Percentiles rank a stretch among this genome's conserved stretches.
Evolutionary conservation across 2,888 invertebrate species (phyloP).

Genomic region (Rhogogaster chlorosoma): DNA sequence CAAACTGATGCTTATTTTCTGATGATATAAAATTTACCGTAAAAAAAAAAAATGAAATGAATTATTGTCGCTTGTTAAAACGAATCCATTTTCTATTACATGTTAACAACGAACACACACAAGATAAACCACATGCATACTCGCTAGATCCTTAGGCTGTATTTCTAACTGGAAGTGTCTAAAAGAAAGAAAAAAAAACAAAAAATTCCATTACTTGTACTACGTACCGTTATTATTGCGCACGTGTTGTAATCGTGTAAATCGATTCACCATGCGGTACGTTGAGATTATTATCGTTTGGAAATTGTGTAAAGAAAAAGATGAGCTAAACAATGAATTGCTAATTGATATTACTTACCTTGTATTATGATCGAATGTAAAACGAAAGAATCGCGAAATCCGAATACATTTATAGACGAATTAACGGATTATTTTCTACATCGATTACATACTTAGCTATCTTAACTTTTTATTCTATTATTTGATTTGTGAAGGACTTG

Average conservation of each 20-base stretch:
- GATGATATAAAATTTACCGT: slow-evolving; percentile 66
- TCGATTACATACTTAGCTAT: neutral
- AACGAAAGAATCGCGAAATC: neutral
- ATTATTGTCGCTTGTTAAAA: neutral
- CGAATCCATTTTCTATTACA: slow-evolving; percentile 48
- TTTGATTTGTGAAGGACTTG: neutral
- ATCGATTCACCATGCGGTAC: neutral
- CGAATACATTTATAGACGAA: too few relatives aligned
- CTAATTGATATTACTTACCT: neutral
- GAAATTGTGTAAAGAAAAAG: neutral
- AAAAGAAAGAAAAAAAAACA: slow-evolving; percentile 34
- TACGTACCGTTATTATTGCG: slow-evolving; percentile 51
- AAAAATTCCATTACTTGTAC: slow-evolving; percentile 45
- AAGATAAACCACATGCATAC: slow-evolving; percentile 35
- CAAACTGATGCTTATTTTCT: slow-evolving; percentile 72
- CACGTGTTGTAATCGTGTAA: neutral
- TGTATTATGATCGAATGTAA: neutral
- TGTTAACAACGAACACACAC: slow-evolving; percentile 70
- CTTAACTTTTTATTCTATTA: neutral
- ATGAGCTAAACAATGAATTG: neutral
- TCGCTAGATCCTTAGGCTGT: slow-evolving; percentile 50
- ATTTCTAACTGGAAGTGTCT: slow-evolving; percentile 56
- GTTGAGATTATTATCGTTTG: slow-evolving; percentile 1
- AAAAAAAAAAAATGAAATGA: neutral
- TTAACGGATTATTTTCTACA: neutral